These are phyloP conservation scores for Cariama cristata DNA, from an alignment of 2,113 vertebrate species.

Conservation along the genomic window DNA sequence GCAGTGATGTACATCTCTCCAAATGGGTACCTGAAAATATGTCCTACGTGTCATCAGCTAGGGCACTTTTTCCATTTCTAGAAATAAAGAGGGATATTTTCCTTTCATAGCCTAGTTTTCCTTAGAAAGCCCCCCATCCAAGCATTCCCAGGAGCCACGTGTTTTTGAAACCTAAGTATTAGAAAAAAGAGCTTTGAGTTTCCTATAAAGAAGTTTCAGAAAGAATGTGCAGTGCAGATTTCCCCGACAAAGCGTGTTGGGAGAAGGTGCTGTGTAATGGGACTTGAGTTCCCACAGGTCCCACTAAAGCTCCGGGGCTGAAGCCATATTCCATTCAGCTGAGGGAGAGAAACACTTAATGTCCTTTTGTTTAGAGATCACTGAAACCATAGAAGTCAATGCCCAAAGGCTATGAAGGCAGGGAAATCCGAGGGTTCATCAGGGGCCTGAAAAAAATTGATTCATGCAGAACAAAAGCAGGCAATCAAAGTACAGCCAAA, in stretches of 20 bases:
- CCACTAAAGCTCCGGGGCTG: background rate
- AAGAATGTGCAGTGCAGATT: background rate
- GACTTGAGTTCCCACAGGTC: background rate
- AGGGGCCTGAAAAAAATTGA: background rate
- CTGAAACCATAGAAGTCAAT: background rate
- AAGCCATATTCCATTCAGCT: background rate
- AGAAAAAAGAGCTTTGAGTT: background rate
- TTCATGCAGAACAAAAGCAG: background rate
- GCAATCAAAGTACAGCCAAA: background rate
- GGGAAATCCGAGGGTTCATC: background rate
- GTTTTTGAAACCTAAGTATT: background rate
- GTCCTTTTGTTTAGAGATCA: background rate
- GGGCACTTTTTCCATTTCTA: background rate
- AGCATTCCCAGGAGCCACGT: background rate
- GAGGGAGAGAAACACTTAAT: background rate
- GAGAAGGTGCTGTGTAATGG: background rate
- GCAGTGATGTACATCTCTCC: background rate
- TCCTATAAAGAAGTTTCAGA: background rate
- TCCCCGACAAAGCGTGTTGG: accelerated
- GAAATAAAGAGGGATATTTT: background rate
- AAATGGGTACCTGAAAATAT: background rate
- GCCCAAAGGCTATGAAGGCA: background rate
- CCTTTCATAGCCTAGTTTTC: background rate
- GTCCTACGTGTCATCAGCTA: background rate
- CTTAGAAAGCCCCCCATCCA: background rate